Conservation (phyloP, 2,113 vertebrate genomes). For the Alosa alosa region DNA sequence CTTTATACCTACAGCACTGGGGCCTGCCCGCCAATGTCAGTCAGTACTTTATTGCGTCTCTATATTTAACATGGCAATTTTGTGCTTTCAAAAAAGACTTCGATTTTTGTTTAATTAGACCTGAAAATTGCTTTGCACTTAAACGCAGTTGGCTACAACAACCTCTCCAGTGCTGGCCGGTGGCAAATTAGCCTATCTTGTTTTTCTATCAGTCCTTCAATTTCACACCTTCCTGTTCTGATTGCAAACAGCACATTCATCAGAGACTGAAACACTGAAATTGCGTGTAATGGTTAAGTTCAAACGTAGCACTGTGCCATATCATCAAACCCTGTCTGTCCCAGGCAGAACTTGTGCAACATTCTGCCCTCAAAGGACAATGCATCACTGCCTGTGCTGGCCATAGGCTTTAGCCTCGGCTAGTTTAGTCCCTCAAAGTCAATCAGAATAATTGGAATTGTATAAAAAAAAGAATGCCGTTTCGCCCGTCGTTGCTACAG, state of each 20-base stretch:
- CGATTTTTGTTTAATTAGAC: slow-evolving; percentile 1
- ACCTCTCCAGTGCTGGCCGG: not conserved
- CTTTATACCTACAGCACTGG: not conserved
- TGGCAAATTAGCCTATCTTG: not conserved
- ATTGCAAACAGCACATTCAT: not conserved
- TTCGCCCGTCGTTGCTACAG: not conserved
- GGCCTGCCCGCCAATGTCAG: not conserved
- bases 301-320: not conserved
- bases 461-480: not conserved
- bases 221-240: slow-evolving; percentile 9
- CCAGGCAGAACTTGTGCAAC: not conserved
- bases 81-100: not conserved
- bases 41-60: not conserved
- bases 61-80: slow-evolving; percentile 6
- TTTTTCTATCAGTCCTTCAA: not conserved
- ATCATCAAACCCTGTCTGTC: not conserved
- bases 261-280: not conserved
- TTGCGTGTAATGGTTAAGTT: not conserved
- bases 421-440: not conserved
- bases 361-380: not conserved
- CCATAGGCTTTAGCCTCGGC: not conserved
- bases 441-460: not conserved
- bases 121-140: slow-evolving; percentile 13
- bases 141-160: not conserved
- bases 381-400: not conserved